phyloP scores from a whole-genome alignment of 1,140 invertebrate species.

The Coptotermes formosanus region DNA sequence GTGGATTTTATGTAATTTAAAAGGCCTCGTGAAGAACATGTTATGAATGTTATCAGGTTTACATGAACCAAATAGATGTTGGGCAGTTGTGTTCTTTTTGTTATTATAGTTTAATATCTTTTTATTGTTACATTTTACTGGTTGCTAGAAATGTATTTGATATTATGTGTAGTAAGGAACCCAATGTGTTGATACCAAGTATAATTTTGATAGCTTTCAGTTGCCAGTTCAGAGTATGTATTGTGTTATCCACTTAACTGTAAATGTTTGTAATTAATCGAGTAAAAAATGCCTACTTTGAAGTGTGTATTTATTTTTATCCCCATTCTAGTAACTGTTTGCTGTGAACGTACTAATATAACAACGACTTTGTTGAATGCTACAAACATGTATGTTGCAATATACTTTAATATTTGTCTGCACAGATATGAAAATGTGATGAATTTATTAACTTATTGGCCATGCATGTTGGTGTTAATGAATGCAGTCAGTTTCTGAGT shows the following conservation, averaged over 20 bases:
- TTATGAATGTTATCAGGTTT: slow-evolving; percentile 11
- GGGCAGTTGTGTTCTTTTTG: neutral
- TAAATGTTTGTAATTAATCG: slow-evolving; percentile 34
- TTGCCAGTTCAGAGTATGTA: slow-evolving; percentile 16
- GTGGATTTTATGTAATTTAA: slow-evolving; percentile 6
- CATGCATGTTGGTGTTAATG: too few species aligned
- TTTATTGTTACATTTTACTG: neutral
- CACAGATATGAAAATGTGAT: too few species aligned
- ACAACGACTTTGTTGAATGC: too few species aligned
- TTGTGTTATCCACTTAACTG: slow-evolving; percentile 29
- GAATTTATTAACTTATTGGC: too few species aligned
- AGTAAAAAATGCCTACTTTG: slow-evolving; percentile 26
- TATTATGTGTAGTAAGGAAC: slow-evolving; percentile 21
- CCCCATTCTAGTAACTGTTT: neutral
- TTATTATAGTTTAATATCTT: slow-evolving; percentile 20
- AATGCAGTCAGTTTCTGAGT: too few species aligned
- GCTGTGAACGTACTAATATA: too few species aligned
- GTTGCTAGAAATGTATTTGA: slow-evolving; percentile 1
- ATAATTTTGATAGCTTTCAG: slow-evolving; percentile 23
- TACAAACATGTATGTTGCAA: too few species aligned
- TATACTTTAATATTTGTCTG: too few species aligned
- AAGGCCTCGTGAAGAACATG: slow-evolving; percentile 2
- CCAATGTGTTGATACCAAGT: slow-evolving; percentile 2
- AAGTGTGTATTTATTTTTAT: slow-evolving; percentile 8
- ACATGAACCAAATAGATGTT: slow-evolving; percentile 17